Conservation (phyloP, 2,888 invertebrate genomes). For the Volucella bombylans region DNA sequence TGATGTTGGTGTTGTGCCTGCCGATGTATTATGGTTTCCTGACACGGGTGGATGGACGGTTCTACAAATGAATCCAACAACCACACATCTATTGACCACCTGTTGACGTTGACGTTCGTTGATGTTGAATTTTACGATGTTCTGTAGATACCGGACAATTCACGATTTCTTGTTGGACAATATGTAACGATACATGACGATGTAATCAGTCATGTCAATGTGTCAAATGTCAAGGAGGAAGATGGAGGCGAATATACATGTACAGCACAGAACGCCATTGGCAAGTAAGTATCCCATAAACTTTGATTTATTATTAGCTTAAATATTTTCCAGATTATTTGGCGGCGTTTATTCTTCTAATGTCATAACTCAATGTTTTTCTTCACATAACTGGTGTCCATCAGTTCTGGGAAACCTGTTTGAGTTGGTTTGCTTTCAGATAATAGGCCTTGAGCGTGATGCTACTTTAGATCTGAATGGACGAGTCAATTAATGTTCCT, state of each 20-base stretch:
- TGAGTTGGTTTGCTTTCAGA: too few relatives aligned
- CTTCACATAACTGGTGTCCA: too few relatives aligned
- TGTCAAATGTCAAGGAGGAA: slow-evolving; percentile 92
- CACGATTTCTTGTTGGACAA: slow-evolving; percentile 93
- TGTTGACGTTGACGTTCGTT: slow-evolving; percentile 44
- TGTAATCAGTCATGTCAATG: slow-evolving; percentile 95
- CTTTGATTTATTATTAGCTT: too few relatives aligned
- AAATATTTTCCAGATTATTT: too few relatives aligned
- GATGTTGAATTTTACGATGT: neutral
- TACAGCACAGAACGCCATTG: slow-evolving; percentile 91
- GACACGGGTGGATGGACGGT: slow-evolving; percentile 23
- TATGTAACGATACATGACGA: slow-evolving; percentile 96
- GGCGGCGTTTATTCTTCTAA: too few relatives aligned
- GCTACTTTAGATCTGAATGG: too few relatives aligned
- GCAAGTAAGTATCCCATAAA: slow-evolving; percentile 83
- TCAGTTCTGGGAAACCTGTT: too few relatives aligned
- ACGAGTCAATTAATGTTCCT: too few relatives aligned
- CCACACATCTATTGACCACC: slow-evolving; percentile 56
- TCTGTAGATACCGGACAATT: slow-evolving; percentile 83
- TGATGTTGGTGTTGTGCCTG: slow-evolving; percentile 39
- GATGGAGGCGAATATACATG: slow-evolving; percentile 95
- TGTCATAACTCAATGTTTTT: too few relatives aligned
- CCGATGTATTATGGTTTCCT: slow-evolving; percentile 36
- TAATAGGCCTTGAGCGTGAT: too few relatives aligned
- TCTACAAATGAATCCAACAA: neutral